These are phyloP conservation scores for Ceratotherium simum DNA, from an alignment of 2,113 vertebrate species.

Conservation along the genomic window DNA sequence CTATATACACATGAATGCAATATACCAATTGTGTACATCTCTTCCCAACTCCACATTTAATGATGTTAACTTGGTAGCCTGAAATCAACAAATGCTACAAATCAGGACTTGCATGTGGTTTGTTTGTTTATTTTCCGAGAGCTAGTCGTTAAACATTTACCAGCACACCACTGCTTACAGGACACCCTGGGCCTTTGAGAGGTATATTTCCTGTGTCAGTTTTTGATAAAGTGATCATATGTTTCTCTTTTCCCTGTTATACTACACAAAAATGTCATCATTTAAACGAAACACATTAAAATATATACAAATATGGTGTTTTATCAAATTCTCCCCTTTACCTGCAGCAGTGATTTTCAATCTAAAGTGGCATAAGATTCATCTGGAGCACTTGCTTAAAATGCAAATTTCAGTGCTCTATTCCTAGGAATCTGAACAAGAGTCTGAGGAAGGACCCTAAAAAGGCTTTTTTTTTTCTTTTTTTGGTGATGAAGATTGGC, in stretches of 20 bases:
- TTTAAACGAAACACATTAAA: background rate
- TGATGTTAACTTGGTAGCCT: background rate
- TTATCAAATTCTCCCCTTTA: background rate
- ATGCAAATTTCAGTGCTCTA: background rate
- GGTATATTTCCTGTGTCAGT: background rate
- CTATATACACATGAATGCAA: background rate
- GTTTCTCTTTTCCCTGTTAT: background rate
- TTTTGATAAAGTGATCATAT: background rate
- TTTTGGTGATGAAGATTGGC: too few relatives aligned
- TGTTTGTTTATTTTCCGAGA: slow-evolving; percentile 18
- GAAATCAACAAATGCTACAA: background rate
- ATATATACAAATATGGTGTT: background rate
- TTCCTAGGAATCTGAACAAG: background rate
- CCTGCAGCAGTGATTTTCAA: background rate
- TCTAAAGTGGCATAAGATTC: background rate
- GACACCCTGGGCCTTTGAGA: background rate
- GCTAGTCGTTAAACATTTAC: background rate
- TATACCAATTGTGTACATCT: background rate
- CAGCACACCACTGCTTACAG: background rate
- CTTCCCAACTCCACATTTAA: background rate
- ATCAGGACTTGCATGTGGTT: background rate
- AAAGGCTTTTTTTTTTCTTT: background rate
- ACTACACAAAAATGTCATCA: background rate
- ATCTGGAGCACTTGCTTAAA: background rate
- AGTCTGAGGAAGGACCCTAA: background rate